Evolutionary conservation across 2,888 invertebrate species (phyloP), one percentile per base, ranked within the genome.

Genomic region (Lathronympha strigana): DNA sequence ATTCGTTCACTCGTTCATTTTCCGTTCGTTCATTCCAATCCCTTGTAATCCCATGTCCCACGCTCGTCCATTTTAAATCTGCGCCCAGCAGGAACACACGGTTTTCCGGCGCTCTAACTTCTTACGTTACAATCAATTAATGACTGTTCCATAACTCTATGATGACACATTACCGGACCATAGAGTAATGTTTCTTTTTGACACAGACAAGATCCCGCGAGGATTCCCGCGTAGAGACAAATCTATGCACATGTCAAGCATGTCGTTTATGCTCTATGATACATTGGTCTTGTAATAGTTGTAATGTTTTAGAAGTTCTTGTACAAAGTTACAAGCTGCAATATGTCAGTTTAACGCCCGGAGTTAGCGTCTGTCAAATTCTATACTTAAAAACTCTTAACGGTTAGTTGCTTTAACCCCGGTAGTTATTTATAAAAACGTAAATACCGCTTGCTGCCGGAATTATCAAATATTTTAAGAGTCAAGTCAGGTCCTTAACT

Each of bases 211-310:
- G 47, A n/a, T 58, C 64, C 58, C 53, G 51, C n/a, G 50, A 58
- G 19, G 62, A n/a, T 43, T 36, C 64, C 64, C 57, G 58, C 23
- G 36, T 19, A 33, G 64, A 36, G 51, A 58, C 58, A 33, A 64
- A 58, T 53, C 40, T 13, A 40, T 28, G 51, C 63, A 43, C 50
- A 63, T 63, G 15, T 55, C 36, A 45, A 21, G 36, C 36, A 61
- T 45, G n/a, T 31, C 28, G n/a, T 28, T 28, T 28, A 33, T 25
- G 15, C 25, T 50, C 33, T 43, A 28, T 64, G 43, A 64, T 58
- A 45, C 51, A 43, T 23, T 53, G 19, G 11, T n/a, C 51, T 36
- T 58, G 19, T 55, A 55, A n/a, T 21, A 19, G 21, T 47, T 31
- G 31, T 8, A 49, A 40, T 25, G 15, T 25, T 23, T 54, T 38